A percentile compares a stretch with the other conserved stretches of the same genome.
phyloP scores from a whole-genome alignment of 53 echinoderm and acorn worm species.

The Henricia sp. region DNA sequence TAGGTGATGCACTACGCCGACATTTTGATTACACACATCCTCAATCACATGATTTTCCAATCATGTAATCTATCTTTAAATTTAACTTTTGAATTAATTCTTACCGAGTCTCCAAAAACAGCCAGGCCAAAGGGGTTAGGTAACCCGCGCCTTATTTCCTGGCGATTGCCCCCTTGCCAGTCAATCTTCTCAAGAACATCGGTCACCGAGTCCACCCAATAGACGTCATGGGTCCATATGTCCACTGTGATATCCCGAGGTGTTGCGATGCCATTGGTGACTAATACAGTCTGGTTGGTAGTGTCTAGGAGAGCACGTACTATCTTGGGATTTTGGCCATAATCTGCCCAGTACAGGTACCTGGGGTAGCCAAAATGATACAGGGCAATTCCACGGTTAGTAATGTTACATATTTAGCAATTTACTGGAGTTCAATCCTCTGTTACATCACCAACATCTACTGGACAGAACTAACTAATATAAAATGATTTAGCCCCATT shows the following conservation, averaged over 20 bases:
- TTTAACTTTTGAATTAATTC: too few relatives aligned
- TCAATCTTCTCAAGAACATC: slow-evolving; percentile 67
- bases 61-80: too few relatives aligned
- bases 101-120: slow-evolving; percentile 67
- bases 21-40: too few relatives aligned
- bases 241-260: slow-evolving; percentile 71
- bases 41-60: too few relatives aligned
- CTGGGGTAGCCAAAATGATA: slow-evolving; percentile 14
- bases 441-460: too few relatives aligned
- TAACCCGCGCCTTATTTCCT: slow-evolving; percentile 35
- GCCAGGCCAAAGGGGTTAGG: slow-evolving; percentile 70
- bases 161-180: slow-evolving; percentile 75
- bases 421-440: too few relatives aligned
- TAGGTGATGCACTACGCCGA: too few relatives aligned
- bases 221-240: slow-evolving; percentile 63
- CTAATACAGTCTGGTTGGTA: slow-evolving; percentile 54
- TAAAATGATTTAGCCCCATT: too few relatives aligned
- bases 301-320: slow-evolving; percentile 59
- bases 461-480: too few relatives aligned
- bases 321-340: slow-evolving; percentile 63
- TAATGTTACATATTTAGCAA: too few relatives aligned
- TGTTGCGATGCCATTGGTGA: slow-evolving; percentile 20
- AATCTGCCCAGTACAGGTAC: slow-evolving; percentile 80
- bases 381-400: too few relatives aligned
- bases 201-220: slow-evolving; percentile 63